phyloP scores from a whole-genome alignment of 2,113 vertebrate species.

The Gallinago paraguaiae region DNA sequence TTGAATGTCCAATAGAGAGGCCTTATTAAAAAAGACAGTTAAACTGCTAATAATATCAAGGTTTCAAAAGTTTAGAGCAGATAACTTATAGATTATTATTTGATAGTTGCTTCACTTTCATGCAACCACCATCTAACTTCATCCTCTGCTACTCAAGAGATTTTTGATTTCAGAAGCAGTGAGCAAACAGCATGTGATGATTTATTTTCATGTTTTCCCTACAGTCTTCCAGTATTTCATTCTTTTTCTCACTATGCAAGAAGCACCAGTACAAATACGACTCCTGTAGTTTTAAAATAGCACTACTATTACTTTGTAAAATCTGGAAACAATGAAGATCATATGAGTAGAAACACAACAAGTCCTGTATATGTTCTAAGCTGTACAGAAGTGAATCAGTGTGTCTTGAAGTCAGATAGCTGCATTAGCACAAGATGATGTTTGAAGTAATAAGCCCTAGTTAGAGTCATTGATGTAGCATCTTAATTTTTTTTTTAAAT shows the following conservation, averaged over 20 bases:
- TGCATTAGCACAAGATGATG: not conserved
- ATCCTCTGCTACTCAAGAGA: not conserved
- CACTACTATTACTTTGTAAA: not conserved
- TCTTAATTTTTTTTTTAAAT: not conserved
- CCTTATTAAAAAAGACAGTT: not conserved
- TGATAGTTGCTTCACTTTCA: not conserved
- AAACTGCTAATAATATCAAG: not conserved
- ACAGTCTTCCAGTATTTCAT: not conserved
- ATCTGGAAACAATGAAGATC: not conserved
- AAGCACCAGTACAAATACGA: not conserved
- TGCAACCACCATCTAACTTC: not conserved
- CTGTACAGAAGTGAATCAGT: not conserved
- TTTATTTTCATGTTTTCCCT: not conserved
- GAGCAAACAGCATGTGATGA: not conserved
- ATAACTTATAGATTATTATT: not conserved
- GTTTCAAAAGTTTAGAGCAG: not conserved
- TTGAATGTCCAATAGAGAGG: not conserved
- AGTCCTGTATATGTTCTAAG: not conserved
- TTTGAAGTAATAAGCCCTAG: not conserved
- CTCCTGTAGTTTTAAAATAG: not conserved
- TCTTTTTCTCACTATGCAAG: not conserved
- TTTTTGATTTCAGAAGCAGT: not conserved
- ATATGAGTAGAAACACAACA: not conserved
- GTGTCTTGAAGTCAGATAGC: not conserved
- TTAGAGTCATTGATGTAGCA: not conserved